Evolutionary conservation across 2,113 vertebrate genomes (phyloP).

Genomic region (Myrmophylax atrothorax): DNA sequence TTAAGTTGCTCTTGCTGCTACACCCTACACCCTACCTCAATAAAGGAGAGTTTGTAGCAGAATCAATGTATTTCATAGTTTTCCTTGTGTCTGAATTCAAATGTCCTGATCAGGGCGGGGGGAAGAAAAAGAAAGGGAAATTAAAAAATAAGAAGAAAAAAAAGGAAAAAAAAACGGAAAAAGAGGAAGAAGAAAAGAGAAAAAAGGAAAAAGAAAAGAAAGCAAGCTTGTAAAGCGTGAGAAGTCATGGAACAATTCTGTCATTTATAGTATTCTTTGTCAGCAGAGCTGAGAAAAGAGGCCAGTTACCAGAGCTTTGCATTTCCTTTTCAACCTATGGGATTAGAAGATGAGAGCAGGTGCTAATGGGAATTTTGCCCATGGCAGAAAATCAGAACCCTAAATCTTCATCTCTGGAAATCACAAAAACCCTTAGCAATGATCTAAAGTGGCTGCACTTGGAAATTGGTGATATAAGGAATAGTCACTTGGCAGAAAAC

Average conservation of each 20-base stretch:
- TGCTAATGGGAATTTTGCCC: slow-evolving; percentile 11
- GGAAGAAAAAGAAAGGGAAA: rapidly evolving
- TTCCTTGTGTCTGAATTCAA: background rate
- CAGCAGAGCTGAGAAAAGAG: background rate
- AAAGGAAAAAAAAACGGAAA: rapidly evolving
- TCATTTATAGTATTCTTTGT: background rate
- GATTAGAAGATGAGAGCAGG: slow-evolving; percentile 35
- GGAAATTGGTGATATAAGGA: background rate
- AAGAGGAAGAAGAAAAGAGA: rapidly evolving
- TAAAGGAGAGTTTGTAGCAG: background rate
- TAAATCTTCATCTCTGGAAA: slow-evolving; percentile 15
- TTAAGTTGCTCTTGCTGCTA: background rate
- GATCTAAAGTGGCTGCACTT: background rate
- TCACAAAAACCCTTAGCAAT: background rate
- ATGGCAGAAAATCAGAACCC: slow-evolving; percentile 7
- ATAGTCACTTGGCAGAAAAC: slow-evolving; percentile 37
- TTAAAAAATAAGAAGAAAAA: rapidly evolving
- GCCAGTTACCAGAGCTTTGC: background rate
- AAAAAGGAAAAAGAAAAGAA: rapidly evolving
- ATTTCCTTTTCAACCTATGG: slow-evolving; percentile 24
- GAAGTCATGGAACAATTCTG: background rate
- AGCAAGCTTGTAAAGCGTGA: background rate
- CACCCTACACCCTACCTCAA: background rate
- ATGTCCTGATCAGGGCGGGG: too few species aligned
- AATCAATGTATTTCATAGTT: background rate